A percentile compares a stretch with the other conserved stretches of the same genome.
Conservation (phyloP, 2,113 vertebrate species). For the Fukomys damarensis region DNA sequence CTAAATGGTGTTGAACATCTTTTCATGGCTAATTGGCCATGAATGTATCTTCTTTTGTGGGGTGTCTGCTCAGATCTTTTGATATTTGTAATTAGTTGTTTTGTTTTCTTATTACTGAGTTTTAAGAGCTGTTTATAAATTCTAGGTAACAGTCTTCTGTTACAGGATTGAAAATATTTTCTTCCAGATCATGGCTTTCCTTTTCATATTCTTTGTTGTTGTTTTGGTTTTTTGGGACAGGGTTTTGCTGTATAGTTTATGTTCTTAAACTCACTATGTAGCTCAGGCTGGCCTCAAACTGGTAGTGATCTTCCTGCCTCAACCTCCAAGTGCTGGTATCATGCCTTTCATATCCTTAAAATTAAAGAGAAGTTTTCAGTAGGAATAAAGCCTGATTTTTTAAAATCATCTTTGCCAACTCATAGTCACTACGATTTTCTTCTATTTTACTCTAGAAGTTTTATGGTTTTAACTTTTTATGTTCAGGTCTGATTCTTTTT, state of each 20-base stretch:
- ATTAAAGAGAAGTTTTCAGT: background rate
- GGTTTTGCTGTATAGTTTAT: background rate
- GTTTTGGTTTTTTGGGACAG: background rate
- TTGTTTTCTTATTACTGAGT: background rate
- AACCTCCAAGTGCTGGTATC: background rate
- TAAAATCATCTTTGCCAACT: background rate
- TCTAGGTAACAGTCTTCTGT: background rate
- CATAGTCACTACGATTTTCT: background rate
- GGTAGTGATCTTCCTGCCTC: background rate
- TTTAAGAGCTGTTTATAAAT: conserved; percentile 37
- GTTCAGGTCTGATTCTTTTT: background rate
- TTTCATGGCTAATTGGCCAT: background rate
- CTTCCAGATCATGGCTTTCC: background rate
- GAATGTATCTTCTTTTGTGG: background rate
- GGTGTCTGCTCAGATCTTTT: background rate
- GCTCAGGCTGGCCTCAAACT: background rate
- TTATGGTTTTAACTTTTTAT: conserved; percentile 34
- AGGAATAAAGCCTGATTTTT: background rate
- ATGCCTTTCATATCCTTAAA: background rate
- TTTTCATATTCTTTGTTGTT: background rate
- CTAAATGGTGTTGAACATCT: background rate
- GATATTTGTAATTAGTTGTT: background rate
- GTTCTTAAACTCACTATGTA: background rate
- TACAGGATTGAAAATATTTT: conserved; percentile 2
- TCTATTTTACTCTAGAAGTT: conserved; percentile 30